A percentile compares a stretch with the other conserved stretches of the same genome.
These are phyloP conservation scores for Rhabdomys pumilio DNA, from an alignment of 2,797 vertebrate species.

Conservation along the genomic window DNA sequence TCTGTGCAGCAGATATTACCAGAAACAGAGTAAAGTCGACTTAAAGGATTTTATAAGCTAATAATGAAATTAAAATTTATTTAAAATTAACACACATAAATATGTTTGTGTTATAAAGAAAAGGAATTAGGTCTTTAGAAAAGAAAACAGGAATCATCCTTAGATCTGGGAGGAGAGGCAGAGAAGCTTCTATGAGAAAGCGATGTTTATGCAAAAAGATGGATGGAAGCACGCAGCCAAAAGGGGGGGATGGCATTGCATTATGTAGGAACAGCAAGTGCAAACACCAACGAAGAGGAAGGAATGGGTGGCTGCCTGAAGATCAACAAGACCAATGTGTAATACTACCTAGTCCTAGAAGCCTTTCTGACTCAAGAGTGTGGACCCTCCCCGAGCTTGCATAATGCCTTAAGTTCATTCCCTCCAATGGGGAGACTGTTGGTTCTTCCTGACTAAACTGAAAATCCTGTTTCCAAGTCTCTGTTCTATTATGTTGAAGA, in stretches of 20 bases:
- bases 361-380: neutral
- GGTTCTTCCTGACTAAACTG: constrained; percentile 14
- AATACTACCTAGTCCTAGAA: neutral
- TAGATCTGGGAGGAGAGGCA: neutral
- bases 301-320: neutral
- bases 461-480: neutral
- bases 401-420: too few species aligned
- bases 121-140: neutral
- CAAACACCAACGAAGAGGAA: neutral
- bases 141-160: neutral
- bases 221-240: neutral
- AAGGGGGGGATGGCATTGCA: neutral
- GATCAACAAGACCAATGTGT: neutral
- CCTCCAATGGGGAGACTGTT: neutral
- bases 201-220: neutral
- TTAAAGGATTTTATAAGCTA: neutral
- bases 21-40: neutral
- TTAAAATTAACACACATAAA: constrained; percentile 32
- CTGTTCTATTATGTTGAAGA: neutral
- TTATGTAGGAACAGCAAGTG: neutral
- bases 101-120: neutral
- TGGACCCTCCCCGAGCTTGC: neutral
- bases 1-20: neutral
- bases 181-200: neutral
- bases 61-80: constrained; percentile 14